Base-by-base conservation (phyloP, 1,140 invertebrate genomes). In the Arion vulgaris region DNA sequence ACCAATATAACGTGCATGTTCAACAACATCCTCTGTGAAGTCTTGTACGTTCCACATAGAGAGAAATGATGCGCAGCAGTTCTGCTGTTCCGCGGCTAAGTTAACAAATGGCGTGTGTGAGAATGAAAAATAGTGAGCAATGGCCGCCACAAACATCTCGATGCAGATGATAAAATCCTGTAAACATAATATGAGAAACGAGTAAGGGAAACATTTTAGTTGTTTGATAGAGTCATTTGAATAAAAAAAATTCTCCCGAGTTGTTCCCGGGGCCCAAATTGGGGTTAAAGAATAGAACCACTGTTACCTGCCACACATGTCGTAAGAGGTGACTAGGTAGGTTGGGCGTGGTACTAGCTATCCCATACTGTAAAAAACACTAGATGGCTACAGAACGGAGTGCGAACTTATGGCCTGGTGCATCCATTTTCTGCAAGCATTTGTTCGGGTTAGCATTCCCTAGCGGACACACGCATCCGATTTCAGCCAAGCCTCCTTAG, bases 31-130 rank as follows among this genome's bases (percentile, higher is more conserved):
- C 83, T 95, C 95, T 71, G 96, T 96, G 36, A 99, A 96, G 92
- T 99, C 98, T 0, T 96, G 97, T 13, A 99, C 95, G 92, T 99
- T 97, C 95, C 96, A 97, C 96, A 98, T 98, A 26, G 96, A 95
- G 81, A 94, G 92, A 83, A 94, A 95, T 15, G 95, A 95, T 32
- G 80, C 26, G 66, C 87, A 92, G 79, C 91, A 92, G 82, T 88
- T 86, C 5, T 73, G 53, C 78, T 85, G 82, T 13, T 87, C 85
- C 28, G 84, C 85, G 15, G 71, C 86, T 2, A 41, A 57, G 69
- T 89, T 88, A 41, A 91, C 87, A 91, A 96, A 99, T 19, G 96
- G 96, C 91, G 96, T 95, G 91, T 98, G 96, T 38, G 97, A 97
- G 91, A 99, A 99, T 85, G 96, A 97, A 92, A 96, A 98, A 90